Base-by-base conservation (phyloP, 2,888 invertebrate species). In the Protonemura montana region DNA sequence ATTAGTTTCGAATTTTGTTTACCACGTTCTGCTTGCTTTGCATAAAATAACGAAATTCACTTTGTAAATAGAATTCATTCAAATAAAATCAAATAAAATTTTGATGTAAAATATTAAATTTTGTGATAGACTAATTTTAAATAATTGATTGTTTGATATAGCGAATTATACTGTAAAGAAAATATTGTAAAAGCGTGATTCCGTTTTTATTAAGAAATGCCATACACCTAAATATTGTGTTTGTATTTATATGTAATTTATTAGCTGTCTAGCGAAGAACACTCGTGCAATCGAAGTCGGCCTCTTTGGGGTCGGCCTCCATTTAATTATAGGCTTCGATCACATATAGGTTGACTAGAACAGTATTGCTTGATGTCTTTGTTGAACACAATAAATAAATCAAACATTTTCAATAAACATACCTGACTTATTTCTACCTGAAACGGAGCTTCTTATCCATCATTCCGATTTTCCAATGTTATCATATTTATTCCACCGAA, bases 191-290 rank as follows among this genome's bases (percentile, higher is more conserved):
- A 59, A 59, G 13, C 59, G 2, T 2, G 7, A 59, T 35, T 35
- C 35, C 35, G 10, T 35, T 35, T n/a, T 35, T 35, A 59, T 21
- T 59, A 59, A 21, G 59, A 21, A 59, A 21, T 59, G 59, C 78
- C 78, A 28, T 78, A 25, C 26, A n/a, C n/a, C n/a, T n/a, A 6
- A 35, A 35, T 35, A 78, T 26, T 27, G 26, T 26, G 78, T 78
- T 78, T 78, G 78, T 78, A 78, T 78, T 78, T 78, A 78, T 78
- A 78, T 78, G 28, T 78, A 78, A 78, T 28, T 78, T 78, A 28
- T 28, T 78, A 27, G 21, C 27, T 25, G 78, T 16, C 10, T 78
- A 27, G 27, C 5, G 27, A 26, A 26, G 13, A 27, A 59, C 59
- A 10, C 13, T 16, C 13, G 59, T 59, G 59, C 59, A 59, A 59